Evolutionary conservation across 2,113 vertebrate species (phyloP).

Genomic region (Cnemophilus loriae): DNA sequence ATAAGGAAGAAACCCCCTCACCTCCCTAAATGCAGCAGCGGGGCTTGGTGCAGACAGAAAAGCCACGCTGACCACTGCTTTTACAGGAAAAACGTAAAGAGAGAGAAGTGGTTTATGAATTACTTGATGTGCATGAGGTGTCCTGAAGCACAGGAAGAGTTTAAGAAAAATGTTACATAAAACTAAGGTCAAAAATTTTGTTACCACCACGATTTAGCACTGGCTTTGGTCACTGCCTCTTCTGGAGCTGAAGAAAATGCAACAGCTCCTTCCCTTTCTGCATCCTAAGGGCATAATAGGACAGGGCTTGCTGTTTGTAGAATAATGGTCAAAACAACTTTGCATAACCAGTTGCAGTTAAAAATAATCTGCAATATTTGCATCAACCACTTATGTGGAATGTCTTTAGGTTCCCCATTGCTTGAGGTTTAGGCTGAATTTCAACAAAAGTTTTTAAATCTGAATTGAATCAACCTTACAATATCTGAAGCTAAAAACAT

Average conservation of each 20-base stretch:
- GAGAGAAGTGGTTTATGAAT: background rate
- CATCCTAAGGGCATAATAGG: background rate
- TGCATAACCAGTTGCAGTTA: background rate
- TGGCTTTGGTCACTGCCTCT: background rate
- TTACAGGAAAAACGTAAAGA: background rate
- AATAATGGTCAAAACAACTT: background rate
- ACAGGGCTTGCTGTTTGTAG: background rate
- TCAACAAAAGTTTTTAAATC: background rate
- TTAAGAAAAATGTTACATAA: background rate
- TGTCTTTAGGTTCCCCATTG: background rate
- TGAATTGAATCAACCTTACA: background rate
- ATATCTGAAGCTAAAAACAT: background rate
- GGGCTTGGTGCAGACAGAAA: background rate
- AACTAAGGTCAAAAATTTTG: background rate
- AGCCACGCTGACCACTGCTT: background rate
- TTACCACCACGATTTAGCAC: background rate
- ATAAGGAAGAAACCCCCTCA: background rate
- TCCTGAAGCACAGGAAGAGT: background rate
- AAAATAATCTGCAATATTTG: background rate
- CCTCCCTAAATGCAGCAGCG: background rate
- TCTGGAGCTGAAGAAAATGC: background rate
- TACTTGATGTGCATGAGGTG: background rate
- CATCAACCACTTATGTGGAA: accelerated
- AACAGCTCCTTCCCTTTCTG: background rate
- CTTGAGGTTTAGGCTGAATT: background rate